Percentiles rank a stretch among this genome's conserved stretches.
These are phyloP conservation scores for Altica lythri DNA, from an alignment of 2,888 invertebrate genomes.

Conservation along the genomic window DNA sequence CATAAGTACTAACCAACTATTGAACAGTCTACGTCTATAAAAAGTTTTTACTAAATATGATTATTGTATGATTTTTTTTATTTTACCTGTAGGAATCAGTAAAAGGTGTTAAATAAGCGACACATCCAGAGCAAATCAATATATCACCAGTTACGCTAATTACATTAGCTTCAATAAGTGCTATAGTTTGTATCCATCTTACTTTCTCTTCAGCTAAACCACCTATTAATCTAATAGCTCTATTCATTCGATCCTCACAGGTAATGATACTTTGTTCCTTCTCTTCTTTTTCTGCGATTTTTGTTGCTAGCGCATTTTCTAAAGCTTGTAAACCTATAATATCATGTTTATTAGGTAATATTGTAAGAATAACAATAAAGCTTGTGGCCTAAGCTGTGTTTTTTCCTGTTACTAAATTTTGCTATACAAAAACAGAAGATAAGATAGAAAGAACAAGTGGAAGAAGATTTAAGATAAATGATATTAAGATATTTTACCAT, in stretches of 20 bases:
- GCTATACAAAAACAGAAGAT: too few species aligned
- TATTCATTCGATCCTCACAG: conserved; percentile 76
- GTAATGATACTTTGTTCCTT: conserved; percentile 77
- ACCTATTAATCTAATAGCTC: conserved; percentile 68
- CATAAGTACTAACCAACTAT: conserved; percentile 63
- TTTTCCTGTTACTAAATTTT: too few species aligned
- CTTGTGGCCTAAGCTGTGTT: too few species aligned
- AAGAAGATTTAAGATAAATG: too few species aligned
- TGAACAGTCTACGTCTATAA: conserved; percentile 63
- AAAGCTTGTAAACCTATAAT: conserved; percentile 50
- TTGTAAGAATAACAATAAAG: not conserved
- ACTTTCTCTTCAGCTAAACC: conserved; percentile 47
- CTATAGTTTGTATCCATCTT: conserved; percentile 74
- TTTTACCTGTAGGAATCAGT: conserved; percentile 60
- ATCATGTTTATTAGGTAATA: not conserved
- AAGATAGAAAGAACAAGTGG: too few species aligned
- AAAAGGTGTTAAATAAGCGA: conserved; percentile 82
- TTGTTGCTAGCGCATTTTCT: conserved; percentile 71
- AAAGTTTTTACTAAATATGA: not conserved
- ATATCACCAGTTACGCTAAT: conserved; percentile 73
- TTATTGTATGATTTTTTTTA: too few species aligned
- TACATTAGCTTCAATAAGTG: conserved; percentile 61
- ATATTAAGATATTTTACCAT: conserved; percentile 67
- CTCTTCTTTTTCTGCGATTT: conserved; percentile 70
- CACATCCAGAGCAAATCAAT: conserved; percentile 70